phyloP scores from a whole-genome alignment of 2,113 vertebrate genomes.

The Hiodon tergisus region DNA sequence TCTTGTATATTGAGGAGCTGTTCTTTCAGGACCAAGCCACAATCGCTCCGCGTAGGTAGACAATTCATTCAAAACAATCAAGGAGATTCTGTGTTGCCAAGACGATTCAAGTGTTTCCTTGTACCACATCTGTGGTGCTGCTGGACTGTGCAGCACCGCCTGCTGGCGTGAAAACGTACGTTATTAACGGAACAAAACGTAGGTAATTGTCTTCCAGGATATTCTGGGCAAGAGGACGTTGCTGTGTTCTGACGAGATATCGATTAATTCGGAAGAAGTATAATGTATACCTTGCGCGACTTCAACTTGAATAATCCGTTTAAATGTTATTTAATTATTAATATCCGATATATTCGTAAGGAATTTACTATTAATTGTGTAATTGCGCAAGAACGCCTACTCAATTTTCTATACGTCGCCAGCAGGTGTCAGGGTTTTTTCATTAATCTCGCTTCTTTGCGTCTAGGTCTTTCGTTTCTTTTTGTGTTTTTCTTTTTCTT shows the following conservation, averaged over 20 bases:
- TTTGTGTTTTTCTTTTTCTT: neutral
- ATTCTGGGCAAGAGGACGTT: neutral
- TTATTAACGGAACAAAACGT: neutral
- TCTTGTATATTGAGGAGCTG: slow-evolving; percentile 42
- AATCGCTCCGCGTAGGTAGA: slow-evolving; percentile 9
- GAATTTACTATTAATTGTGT: neutral
- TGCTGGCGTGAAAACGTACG: slow-evolving; percentile 51
- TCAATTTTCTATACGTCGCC: slow-evolving; percentile 23
- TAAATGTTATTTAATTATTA: neutral
- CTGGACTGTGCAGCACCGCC: slow-evolving; percentile 48
- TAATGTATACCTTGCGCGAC: too few species aligned
- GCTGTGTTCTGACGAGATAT: too few species aligned
- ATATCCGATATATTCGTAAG: neutral
- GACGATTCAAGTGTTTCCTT: slow-evolving; percentile 21
- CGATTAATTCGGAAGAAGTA: too few species aligned
- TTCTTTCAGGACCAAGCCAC: slow-evolving; percentile 51
- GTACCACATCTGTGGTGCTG: slow-evolving; percentile 5
- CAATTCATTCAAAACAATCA: slow-evolving; percentile 37
- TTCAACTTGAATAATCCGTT: too few species aligned
- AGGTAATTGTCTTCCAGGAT: neutral
- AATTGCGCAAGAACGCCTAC: neutral
- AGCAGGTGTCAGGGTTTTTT: slow-evolving; percentile 49
- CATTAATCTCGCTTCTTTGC: neutral
- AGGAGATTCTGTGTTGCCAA: slow-evolving; percentile 25
- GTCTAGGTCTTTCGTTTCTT: neutral